Evolutionary conservation across 2,888 invertebrate genomes (phyloP), one percentile per base, ranked within the genome.

Genomic region (Polyommatus icarus): DNA sequence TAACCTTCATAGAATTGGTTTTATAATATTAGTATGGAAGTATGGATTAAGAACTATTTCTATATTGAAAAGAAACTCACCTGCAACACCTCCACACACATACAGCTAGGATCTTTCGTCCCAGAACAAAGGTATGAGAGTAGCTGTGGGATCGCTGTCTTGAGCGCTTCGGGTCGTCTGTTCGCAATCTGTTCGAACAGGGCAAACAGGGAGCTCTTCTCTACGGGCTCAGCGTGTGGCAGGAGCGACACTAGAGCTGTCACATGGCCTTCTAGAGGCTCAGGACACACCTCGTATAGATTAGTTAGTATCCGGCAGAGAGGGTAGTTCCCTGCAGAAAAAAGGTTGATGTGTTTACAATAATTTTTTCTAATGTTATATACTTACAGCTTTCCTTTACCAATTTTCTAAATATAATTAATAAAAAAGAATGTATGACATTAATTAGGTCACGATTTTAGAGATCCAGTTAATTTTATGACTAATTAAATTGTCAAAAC

Each of bases 301-400:
- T 98, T 98, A 0, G 98, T 98, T 80, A 99, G 95, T 61, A 99
- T 98, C 76, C 98, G 95, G 81, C 98, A 97, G 32, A 99, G 93
- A 0, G 97, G 96, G 89, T 97, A 98, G 92, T 99, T 99, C 77
- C 98, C 98, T 97, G 88, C 10, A 59, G 93, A 90, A 78, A 79
- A 82, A 80, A 24, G 24, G 24, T 24, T 24, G 24, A 24, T 1
- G 24, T 24, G 24, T 24, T 1, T 24, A 24, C 24, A 24, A 24
- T 24, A 24, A 24, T 24, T 24, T 24, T 24, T 24, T 24, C 24
- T 24, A 24, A n/a, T n/a, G n/a, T n/a, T n/a, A n/a, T n/a, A n/a
- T n/a, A n/a, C n/a, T n/a, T n/a, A n/a, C n/a, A n/a, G n/a, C n/a
- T n/a, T n/a, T n/a, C n/a, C n/a, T n/a, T 24, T 24, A 46, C 2